phyloP scores from a whole-genome alignment of 2,797 vertebrate genomes.

The Gymnopithys bicolor region DNA sequence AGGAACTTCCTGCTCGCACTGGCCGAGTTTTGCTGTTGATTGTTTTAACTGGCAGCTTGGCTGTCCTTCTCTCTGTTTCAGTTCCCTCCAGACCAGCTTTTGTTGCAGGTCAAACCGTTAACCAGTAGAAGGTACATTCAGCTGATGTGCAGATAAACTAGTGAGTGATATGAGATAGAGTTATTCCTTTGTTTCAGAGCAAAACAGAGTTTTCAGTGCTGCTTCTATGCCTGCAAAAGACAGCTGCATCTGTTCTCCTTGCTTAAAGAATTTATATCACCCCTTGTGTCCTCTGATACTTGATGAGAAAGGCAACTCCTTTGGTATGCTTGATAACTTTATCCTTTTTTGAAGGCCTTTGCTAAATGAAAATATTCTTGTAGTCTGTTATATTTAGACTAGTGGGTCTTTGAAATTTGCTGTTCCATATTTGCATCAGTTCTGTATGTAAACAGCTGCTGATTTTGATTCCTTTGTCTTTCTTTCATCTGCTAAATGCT shows the following conservation, averaged over 20 bases:
- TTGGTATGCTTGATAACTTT: not conserved
- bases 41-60: not conserved
- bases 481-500: not conserved
- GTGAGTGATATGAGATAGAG: not conserved
- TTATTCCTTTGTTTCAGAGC: not conserved
- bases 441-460: not conserved
- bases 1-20: not conserved
- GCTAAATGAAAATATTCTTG: not conserved
- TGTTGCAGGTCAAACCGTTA: not conserved
- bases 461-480: not conserved
- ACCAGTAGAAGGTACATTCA: accelerated
- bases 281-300: not conserved
- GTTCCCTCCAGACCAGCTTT: not conserved
- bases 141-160: not conserved
- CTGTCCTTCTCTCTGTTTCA: conserved; percentile 18
- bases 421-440: not conserved
- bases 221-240: not conserved
- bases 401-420: not conserved
- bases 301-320: not conserved
- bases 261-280: not conserved
- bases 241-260: not conserved
- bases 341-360: not conserved
- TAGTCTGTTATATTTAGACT: not conserved
- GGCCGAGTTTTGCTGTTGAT: not conserved
- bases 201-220: not conserved